Percentiles rank a stretch among this genome's conserved stretches.
These are phyloP conservation scores for Drosophila rubida DNA, from an alignment of 2,888 invertebrate genomes.

Conservation along the genomic window DNA sequence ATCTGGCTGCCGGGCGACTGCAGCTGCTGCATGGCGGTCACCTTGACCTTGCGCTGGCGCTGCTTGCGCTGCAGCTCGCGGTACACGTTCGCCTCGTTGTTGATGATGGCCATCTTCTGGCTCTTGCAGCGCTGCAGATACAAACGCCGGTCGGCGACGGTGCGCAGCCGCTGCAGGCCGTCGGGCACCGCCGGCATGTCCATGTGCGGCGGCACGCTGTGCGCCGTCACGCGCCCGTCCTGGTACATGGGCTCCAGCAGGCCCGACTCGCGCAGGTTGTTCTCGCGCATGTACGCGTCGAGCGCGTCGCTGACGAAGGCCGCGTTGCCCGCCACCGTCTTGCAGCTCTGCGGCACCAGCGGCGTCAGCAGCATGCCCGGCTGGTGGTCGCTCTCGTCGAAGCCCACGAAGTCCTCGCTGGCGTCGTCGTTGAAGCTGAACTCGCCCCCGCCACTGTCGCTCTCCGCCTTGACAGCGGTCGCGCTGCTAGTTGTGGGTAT, in stretches of 20 bases:
- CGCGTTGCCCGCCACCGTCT: slow-evolving; percentile 72
- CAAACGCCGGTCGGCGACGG: slow-evolving; percentile 86
- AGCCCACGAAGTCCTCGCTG: slow-evolving; percentile 82
- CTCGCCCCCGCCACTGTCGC: no score
- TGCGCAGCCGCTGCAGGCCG: slow-evolving; percentile 85
- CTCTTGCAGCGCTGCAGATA: slow-evolving; percentile 83
- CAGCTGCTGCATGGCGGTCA: slow-evolving; percentile 70
- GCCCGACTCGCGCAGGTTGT: slow-evolving; percentile 52
- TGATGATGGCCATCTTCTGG: slow-evolving; percentile 83
- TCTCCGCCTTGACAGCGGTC: no score
- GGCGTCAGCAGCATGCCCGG: slow-evolving; percentile 84
- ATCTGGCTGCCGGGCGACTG: slow-evolving; percentile 73
- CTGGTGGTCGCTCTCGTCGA: slow-evolving; percentile 79
- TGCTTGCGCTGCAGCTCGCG: slow-evolving; percentile 82
- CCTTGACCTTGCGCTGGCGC: slow-evolving; percentile 79
- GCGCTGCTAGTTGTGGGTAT: slow-evolving; percentile 2
- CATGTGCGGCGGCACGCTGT: slow-evolving; percentile 80
- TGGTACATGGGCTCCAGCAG: slow-evolving; percentile 60
- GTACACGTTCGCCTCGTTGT: slow-evolving; percentile 84
- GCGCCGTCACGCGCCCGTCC: slow-evolving; percentile 82
- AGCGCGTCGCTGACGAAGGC: slow-evolving; percentile 86
- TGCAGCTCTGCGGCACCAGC: slow-evolving; percentile 71
- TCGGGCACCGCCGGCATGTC: slow-evolving; percentile 83
- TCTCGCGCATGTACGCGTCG: slow-evolving; percentile 86
- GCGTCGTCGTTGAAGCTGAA: slow-evolving; percentile 48